Evolutionary conservation across 1,140 invertebrate genomes (phyloP).

Genomic region (Drosophila littoralis): DNA sequence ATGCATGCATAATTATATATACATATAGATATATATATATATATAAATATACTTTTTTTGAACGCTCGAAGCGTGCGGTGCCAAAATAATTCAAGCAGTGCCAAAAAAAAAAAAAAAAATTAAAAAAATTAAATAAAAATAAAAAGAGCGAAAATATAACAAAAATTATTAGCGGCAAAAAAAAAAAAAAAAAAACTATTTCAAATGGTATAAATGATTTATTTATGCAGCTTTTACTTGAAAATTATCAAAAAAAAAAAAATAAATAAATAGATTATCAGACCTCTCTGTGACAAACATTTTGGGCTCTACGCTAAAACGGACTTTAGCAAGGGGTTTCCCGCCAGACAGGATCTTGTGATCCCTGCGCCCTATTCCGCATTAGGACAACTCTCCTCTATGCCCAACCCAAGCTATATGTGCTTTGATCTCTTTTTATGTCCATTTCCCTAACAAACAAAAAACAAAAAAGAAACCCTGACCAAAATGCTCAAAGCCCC

Average conservation of each 20-base stretch:
- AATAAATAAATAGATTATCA: neutral
- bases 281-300: conserved; percentile 6
- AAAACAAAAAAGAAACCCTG: no score
- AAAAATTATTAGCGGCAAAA: conserved; percentile 8
- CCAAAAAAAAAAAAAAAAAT: conserved; percentile 70
- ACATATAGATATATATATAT: conserved; percentile 41
- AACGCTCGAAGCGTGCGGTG: conserved; percentile 77
- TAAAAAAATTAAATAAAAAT: conserved; percentile 25
- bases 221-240: conserved; percentile 14
- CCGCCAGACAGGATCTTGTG: no score
- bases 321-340: no score
- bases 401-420: no score
- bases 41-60: conserved; percentile 28
- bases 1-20: conserved; percentile 16
- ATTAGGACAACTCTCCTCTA: no score
- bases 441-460: neutral
- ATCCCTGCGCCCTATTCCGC: no score
- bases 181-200: conserved; percentile 11
- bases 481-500: no score
- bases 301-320: neutral
- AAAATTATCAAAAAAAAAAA: conserved; percentile 15
- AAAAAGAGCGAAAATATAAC: neutral
- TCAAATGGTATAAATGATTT: conserved; percentile 23
- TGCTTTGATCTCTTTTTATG: neutral
- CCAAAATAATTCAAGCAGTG: conserved; percentile 78